Evolutionary conservation across 2,797 vertebrate species (phyloP).

Genomic region (Neoniphon sammara): DNA sequence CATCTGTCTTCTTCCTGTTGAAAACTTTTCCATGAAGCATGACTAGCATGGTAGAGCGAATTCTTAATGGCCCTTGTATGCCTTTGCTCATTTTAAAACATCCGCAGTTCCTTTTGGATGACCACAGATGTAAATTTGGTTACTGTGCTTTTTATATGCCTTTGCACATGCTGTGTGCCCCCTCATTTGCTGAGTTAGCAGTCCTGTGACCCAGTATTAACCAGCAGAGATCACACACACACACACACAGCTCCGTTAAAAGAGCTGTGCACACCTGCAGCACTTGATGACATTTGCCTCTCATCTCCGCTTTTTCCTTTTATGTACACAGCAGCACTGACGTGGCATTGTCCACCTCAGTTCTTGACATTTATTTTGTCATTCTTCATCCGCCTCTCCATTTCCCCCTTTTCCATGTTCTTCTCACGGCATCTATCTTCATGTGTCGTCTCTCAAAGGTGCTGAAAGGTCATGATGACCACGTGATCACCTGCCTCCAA

Average conservation of each 20-base stretch:
- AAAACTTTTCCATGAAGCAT: slow-evolving; percentile 44
- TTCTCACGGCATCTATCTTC: slow-evolving; percentile 12
- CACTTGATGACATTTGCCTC: slow-evolving; percentile 58
- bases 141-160: slow-evolving; percentile 49
- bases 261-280: slow-evolving; percentile 52
- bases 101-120: slow-evolving; percentile 41
- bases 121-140: slow-evolving; percentile 48
- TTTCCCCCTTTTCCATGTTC: background rate
- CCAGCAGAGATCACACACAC: slow-evolving; percentile 30
- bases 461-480: slow-evolving; percentile 98
- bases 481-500: slow-evolving; percentile 99
- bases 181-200: slow-evolving; percentile 71
- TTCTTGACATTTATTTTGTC: slow-evolving; percentile 42
- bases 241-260: slow-evolving; percentile 19
- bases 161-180: slow-evolving; percentile 58
- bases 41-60: slow-evolving; percentile 44
- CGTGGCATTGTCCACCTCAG: slow-evolving; percentile 28
- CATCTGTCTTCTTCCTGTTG: slow-evolving; percentile 34
- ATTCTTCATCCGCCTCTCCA: slow-evolving; percentile 1
- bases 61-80: slow-evolving; percentile 40
- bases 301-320: slow-evolving; percentile 48
- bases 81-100: slow-evolving; percentile 32
- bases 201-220: slow-evolving; percentile 50
- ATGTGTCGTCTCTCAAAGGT: slow-evolving; percentile 83
- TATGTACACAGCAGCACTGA: slow-evolving; percentile 44